These are phyloP conservation scores for Aphidius colemani DNA, from an alignment of 2,888 invertebrate species.

Conservation along the genomic window DNA sequence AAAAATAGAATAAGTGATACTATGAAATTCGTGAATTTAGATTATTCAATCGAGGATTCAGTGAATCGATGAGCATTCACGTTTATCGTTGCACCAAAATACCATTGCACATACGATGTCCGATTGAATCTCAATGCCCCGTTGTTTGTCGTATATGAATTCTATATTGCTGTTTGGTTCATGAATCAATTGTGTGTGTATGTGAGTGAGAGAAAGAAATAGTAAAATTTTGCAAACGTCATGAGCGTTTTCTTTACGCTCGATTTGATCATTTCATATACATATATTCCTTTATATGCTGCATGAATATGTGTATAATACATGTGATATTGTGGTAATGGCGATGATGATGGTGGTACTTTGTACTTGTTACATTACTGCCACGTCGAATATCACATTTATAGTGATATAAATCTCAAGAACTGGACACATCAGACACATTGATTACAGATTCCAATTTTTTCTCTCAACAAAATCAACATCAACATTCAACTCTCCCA, in stretches of 20 bases:
- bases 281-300: no score
- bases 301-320: no score
- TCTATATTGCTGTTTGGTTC: background rate
- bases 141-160: constrained; percentile 28
- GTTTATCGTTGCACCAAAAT: constrained; percentile 17
- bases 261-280: constrained; percentile 27
- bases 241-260: constrained; percentile 31
- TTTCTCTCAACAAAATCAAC: no score
- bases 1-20: constrained; percentile 1
- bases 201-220: constrained; percentile 2
- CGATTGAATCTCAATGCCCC: constrained; percentile 35
- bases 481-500: no score
- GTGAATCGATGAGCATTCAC: constrained; percentile 28
- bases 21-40: constrained; percentile 30
- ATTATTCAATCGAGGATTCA: constrained; percentile 34
- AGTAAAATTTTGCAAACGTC: constrained; percentile 33
- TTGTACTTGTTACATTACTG: background rate
- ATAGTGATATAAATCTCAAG: constrained; percentile 26
- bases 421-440: constrained; percentile 11
- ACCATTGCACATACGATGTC: constrained; percentile 31
- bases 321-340: no score
- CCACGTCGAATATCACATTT: constrained; percentile 24
- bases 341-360: no score
- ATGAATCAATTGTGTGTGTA: constrained; percentile 24
- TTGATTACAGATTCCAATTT: no score